Evolutionary conservation across 1,140 invertebrate genomes (phyloP), one percentile per base, ranked within the genome.

Genomic region (Hyphantria cunea): DNA sequence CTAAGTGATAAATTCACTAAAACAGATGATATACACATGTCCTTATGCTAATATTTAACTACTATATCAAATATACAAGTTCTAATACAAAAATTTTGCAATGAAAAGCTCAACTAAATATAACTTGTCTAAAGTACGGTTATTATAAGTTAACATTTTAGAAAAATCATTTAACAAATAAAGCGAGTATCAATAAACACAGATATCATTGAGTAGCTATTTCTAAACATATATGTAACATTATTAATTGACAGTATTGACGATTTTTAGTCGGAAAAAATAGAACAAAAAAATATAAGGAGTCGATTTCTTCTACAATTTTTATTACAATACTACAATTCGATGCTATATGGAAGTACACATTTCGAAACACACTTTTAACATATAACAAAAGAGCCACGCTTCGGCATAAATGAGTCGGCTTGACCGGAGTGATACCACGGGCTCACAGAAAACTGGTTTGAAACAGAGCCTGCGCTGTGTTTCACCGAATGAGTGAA

Each of bases 51-150:
- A 44, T n/a, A 0, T 12, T 44, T 39, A 58, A 58, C 32, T 39
- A 58, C 45, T 58, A 48, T 32, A 58, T 45, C 45, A 42, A 48
- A 56, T 44, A 56, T 37, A 58, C 33, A 11, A 25, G n/a, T 12
- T 58, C 45, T 58, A 39, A 58, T 58, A 58, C 45, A 58, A 58
- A 58, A 58, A 48, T 42, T 32, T 41, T 48, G 5, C 42, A 13
- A 58, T 37, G 37, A 48, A 58, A 58, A 58, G 55, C 55, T 58
- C 55, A 58, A 58, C 55, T 58, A 58, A 58, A 58, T 11, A 44
- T 58, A 58, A 48, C 48, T 48, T 32, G 10, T 56, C 54, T 58
- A 58, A 39, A 0, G 25, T 58, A 58, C n/a, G n/a, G n/a, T n/a
- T n/a, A n/a, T n/a, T 47, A 47, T 14, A 47, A 6, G 3, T 47